Evolutionary conservation across 2,797 vertebrate species (phyloP).

Genomic region (Myotis vivesi): DNA sequence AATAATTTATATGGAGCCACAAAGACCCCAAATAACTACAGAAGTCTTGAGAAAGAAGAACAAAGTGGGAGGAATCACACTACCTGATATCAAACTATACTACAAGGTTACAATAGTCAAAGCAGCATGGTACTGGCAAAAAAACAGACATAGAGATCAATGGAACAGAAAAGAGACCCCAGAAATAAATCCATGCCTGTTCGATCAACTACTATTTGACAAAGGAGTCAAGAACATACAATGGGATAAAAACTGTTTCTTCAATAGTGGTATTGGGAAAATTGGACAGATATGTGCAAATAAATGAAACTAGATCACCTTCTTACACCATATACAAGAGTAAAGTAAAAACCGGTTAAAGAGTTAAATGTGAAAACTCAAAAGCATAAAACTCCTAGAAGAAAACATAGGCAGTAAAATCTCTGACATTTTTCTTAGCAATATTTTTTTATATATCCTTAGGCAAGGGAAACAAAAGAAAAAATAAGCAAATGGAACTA

Average conservation of each 20-base stretch:
- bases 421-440: neutral
- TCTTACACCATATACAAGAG: neutral
- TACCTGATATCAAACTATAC: neutral
- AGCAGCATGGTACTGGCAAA: neutral
- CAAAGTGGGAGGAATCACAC: neutral
- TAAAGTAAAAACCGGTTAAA: neutral
- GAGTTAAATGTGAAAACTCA: neutral
- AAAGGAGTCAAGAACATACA: neutral
- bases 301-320: neutral
- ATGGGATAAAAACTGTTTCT: neutral
- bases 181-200: neutral
- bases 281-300: neutral
- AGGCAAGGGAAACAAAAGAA: neutral
- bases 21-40: neutral
- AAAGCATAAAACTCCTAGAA: neutral
- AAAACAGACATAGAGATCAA: neutral
- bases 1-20: neutral
- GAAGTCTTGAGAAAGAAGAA: neutral
- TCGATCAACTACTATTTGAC: neutral
- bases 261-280: neutral
- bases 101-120: neutral
- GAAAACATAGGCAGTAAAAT: neutral
- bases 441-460: neutral
- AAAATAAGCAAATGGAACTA: neutral
- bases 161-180: neutral